These are phyloP conservation scores for Phylloscopus whistleri DNA, from an alignment of 2,113 vertebrate genomes.

Conservation along the genomic window DNA sequence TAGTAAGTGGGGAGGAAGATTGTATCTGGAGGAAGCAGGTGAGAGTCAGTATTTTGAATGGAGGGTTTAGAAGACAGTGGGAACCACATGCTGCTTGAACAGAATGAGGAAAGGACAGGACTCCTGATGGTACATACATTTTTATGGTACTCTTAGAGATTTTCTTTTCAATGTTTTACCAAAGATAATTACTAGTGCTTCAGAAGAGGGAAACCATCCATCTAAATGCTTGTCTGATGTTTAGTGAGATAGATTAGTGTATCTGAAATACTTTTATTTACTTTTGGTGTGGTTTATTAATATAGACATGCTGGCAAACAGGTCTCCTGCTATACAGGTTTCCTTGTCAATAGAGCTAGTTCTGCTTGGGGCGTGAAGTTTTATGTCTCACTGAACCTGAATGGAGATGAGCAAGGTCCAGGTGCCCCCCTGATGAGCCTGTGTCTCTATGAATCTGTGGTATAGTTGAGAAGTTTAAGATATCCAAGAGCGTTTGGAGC, in stretches of 20 bases:
- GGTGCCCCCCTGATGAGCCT: not conserved
- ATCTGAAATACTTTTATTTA: not conserved
- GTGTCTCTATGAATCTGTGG: not conserved
- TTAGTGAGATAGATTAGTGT: not conserved
- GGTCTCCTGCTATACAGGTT: rapidly evolving
- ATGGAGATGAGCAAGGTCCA: not conserved
- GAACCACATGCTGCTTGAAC: not conserved
- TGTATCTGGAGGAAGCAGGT: not conserved
- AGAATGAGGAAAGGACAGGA: not conserved
- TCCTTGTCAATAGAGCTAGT: not conserved
- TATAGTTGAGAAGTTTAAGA: not conserved
- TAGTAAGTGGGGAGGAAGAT: not conserved
- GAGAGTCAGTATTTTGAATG: not conserved
- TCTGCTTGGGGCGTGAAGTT: not conserved
- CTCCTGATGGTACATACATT: not conserved
- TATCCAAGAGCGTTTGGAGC: not conserved
- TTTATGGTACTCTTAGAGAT: not conserved
- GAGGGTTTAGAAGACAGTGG: not conserved
- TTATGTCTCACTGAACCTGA: not conserved
- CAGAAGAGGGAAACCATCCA: not conserved
- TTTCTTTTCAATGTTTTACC: not conserved
- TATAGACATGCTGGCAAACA: not conserved
- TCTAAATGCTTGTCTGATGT: not conserved
- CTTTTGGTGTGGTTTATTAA: not conserved
- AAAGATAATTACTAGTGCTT: not conserved